Conservation (phyloP, 2,113 vertebrate species). For the Mustela nigripes region DNA sequence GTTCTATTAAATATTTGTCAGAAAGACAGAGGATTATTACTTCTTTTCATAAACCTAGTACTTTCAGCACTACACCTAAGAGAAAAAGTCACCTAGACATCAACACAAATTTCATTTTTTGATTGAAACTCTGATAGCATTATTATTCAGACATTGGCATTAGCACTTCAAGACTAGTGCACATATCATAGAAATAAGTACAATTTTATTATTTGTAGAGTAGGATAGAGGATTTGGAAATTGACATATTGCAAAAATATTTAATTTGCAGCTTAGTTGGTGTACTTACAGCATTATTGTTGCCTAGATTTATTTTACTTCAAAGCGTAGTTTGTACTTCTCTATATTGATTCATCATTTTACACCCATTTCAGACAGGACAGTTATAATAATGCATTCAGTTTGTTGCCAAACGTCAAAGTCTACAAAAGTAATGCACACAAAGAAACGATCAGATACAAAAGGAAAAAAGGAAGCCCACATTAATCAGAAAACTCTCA, state of each 20-base stretch:
- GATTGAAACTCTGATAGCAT: conserved; percentile 74
- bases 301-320: conserved; percentile 54
- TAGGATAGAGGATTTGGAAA: conserved; percentile 18
- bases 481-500: background rate
- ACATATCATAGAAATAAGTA: background rate
- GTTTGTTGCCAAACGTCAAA: background rate
- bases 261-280: conserved; percentile 73
- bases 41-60: conserved; percentile 68
- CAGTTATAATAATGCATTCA: background rate
- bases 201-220: conserved; percentile 78
- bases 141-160: conserved; percentile 64
- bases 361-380: conserved; percentile 30
- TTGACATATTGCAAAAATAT: conserved; percentile 55
- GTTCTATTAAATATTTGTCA: conserved; percentile 86
- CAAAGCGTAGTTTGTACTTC: conserved; percentile 27
- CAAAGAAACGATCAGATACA: conserved; percentile 1
- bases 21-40: conserved; percentile 68
- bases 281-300: conserved; percentile 41
- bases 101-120: conserved; percentile 75
- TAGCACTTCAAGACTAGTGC: conserved; percentile 71
- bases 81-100: conserved; percentile 78
- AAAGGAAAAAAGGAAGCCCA: background rate
- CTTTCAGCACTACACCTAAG: conserved; percentile 60
- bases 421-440: background rate
- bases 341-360: conserved; percentile 43